Evolutionary conservation across 1,140 invertebrate genomes (phyloP), one percentile per base, ranked within the genome.

Genomic region (Cydia amplana): DNA sequence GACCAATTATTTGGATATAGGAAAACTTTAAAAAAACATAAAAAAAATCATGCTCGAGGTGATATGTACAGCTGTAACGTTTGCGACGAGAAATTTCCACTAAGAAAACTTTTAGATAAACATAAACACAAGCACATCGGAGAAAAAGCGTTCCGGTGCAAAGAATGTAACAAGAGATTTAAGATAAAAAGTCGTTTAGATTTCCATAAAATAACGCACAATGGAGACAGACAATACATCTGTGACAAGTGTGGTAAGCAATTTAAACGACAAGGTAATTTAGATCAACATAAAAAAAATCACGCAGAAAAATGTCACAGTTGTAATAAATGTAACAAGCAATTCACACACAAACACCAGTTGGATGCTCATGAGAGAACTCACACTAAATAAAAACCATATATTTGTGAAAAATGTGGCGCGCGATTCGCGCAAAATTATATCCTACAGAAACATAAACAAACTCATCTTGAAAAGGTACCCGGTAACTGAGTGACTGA

Each of bases 261-360:
- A n/a, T 60, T 60, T 60, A 60, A 60, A 23, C 20, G 55, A 6
- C 12, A 10, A 60, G 1, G 3, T 60, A 60, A 60, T 23, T 60
- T 60, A 12, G 55, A 60, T n/a, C 55, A 60, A 23, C 55, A 60
- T 60, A 23, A 10, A 23, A 60, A 60, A 60, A 23, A 18, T 23
- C 55, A 60, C 3, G 55, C 2, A 12, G 55, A 60, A 23, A 60
- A n/a, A 60, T 20, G 7, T 18, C n/a, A 23, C 18, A 10, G 9
- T 10, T 60, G 55, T 7, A 23, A 1, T 23, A 12, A 10, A 23
- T 60, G 55, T 23, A n/a, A 23, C n/a, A 60, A 60, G 20, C 6
- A 3, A 23, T 60, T 60, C 55, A 60, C 55, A 60, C 55, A 60
- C 55, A 60, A 60, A 23, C 55, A 60, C 12, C 55, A 60, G 18